A percentile compares a stretch with the other conserved stretches of the same genome.
These are phyloP conservation scores for Drosophila sechellia DNA, from an alignment of 1,140 invertebrate genomes.

Conservation along the genomic window DNA sequence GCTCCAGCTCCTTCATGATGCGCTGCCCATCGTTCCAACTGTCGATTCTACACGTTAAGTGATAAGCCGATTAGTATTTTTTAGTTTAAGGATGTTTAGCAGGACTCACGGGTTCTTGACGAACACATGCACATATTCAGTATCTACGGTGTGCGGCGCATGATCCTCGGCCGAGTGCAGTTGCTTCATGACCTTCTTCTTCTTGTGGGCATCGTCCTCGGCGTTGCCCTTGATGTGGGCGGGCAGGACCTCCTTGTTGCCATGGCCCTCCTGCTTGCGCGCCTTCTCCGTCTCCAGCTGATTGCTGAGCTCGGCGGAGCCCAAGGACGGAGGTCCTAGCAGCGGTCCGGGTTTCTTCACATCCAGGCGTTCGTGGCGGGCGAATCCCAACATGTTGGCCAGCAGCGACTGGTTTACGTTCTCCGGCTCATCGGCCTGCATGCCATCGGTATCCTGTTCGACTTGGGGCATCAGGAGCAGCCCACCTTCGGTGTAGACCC, in stretches of 20 bases:
- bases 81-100: background rate
- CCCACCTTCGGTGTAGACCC: conserved; percentile 88
- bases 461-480: conserved; percentile 85
- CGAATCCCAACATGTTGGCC: conserved; percentile 88
- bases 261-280: conserved; percentile 15
- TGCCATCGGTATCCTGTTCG: conserved; percentile 40
- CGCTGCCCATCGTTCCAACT: conserved; percentile 83
- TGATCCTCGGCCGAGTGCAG: conserved; percentile 83
- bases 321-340: conserved; percentile 87
- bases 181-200: conserved; percentile 76
- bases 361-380: conserved; percentile 93
- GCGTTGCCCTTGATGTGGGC: conserved; percentile 74
- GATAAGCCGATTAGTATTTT: background rate
- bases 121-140: conserved; percentile 84
- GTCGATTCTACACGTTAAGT: conserved; percentile 64
- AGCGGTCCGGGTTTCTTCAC: conserved; percentile 97
- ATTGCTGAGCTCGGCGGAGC: conserved; percentile 59
- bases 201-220: conserved; percentile 72
- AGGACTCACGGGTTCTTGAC: conserved; percentile 81
- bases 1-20: conserved; percentile 82
- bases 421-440: conserved; percentile 74
- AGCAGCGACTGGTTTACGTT: conserved; percentile 77
- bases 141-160: conserved; percentile 84
- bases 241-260: conserved; percentile 80
- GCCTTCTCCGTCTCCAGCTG: conserved; percentile 62